phyloP scores from a whole-genome alignment of 2,888 invertebrate genomes.

The Stenotaenia linearis region DNA sequence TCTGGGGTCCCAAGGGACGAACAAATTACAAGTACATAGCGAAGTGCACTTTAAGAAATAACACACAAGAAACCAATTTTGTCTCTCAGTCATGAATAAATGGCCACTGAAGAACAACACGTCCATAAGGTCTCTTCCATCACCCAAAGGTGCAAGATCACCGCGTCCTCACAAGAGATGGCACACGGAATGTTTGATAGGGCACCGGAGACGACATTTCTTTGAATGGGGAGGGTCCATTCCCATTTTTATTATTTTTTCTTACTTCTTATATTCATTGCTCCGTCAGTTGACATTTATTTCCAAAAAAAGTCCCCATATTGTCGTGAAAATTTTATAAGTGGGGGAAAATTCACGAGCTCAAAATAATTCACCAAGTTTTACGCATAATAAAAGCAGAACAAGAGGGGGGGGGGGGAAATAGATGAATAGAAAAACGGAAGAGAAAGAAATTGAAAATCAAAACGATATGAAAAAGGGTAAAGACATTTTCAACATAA shows the following conservation, averaged over 20 bases:
- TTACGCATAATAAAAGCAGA: not conserved
- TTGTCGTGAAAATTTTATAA: not conserved
- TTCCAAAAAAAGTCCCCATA: not conserved
- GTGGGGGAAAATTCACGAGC: not conserved
- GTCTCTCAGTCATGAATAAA: not conserved
- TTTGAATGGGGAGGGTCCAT: not conserved
- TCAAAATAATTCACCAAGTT: not conserved
- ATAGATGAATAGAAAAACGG: not conserved
- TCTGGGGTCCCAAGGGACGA: not conserved
- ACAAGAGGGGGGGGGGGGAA: not conserved
- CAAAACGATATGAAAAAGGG: not conserved
- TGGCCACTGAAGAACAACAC: not conserved
- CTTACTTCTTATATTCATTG: not conserved
- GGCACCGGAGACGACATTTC: not conserved
- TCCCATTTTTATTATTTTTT: not conserved
- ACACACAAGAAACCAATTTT: not conserved
- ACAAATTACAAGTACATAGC: not conserved
- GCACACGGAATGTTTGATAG: not conserved
- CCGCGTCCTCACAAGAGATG: not conserved
- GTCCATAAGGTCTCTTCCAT: not conserved
- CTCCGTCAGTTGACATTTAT: not conserved
- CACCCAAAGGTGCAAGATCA: not conserved
- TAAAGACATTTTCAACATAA: not conserved
- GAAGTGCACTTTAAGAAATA: not conserved
- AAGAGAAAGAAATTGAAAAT: not conserved